Evolutionary conservation across 1,140 invertebrate genomes (phyloP).

Genomic region (Cydia amplana): DNA sequence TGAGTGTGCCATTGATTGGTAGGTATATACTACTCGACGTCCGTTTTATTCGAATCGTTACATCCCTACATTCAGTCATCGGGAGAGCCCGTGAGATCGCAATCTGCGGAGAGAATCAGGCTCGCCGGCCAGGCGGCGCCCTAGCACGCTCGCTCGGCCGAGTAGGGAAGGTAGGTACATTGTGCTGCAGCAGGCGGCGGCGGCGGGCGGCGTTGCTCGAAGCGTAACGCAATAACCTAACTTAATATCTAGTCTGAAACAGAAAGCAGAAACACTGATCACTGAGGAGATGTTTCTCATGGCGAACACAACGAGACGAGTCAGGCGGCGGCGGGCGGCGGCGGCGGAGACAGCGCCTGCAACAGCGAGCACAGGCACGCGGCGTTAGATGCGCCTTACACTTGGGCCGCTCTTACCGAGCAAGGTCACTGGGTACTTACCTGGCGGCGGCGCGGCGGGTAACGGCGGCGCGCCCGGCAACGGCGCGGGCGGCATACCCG

Average conservation of each 20-base stretch:
- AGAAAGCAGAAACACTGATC: conserved; percentile 74
- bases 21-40: not conserved
- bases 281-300: conserved; percentile 50
- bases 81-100: not conserved
- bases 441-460: conserved; percentile 41
- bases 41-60: not conserved
- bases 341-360: conserved; percentile 34
- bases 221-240: conserved; percentile 63
- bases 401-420: conserved; percentile 25
- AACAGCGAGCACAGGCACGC: conserved; percentile 38
- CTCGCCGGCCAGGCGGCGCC: conserved; percentile 36
- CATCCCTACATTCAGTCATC: not conserved
- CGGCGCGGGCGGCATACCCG: conserved; percentile 32
- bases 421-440: conserved; percentile 33
- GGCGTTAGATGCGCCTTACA: conserved; percentile 31
- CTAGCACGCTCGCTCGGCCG: conserved; percentile 41
- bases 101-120: not conserved
- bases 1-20: not conserved
- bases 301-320: conserved; percentile 9
- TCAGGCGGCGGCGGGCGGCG: conserved; percentile 33
- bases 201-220: conserved; percentile 41
- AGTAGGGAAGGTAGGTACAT: conserved; percentile 67
- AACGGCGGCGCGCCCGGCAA: conserved; percentile 34
- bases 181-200: conserved; percentile 47
- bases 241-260: conserved; percentile 74